phyloP scores from a whole-genome alignment of 2,113 vertebrate species.

The Sinocyclocheilus anophthalmus region DNA sequence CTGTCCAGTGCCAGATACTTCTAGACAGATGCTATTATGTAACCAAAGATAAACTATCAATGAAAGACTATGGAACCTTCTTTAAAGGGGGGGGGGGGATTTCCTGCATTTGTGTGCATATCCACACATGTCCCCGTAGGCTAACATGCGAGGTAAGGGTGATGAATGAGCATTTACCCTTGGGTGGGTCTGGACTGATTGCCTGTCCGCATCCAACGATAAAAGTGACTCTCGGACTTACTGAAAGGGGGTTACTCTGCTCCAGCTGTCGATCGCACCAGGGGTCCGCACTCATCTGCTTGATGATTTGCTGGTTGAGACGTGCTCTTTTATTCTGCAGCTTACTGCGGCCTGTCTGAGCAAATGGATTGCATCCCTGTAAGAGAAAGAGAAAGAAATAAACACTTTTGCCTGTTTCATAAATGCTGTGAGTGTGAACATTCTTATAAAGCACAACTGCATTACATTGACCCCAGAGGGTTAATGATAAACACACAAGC shows the following conservation, averaged over 20 bases:
- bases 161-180: not conserved
- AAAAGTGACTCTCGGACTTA: conserved; percentile 74
- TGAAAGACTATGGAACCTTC: not conserved
- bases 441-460: conserved; percentile 3
- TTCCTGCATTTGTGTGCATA: not conserved
- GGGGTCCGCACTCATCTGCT: conserved; percentile 89
- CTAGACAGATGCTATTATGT: not conserved
- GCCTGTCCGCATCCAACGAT: too few species aligned
- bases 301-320: conserved; percentile 96
- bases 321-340: conserved; percentile 88
- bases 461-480: not conserved
- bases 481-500: not conserved
- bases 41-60: not conserved
- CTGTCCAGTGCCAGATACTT: not conserved
- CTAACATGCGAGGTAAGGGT: not conserved
- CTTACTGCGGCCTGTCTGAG: conserved; percentile 93
- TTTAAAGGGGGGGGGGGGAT: not conserved
- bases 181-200: too few species aligned
- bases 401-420: not conserved
- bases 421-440: not conserved
- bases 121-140: not conserved
- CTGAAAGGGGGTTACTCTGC: conserved; percentile 97
- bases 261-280: conserved; percentile 92
- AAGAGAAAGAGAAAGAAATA: not conserved
- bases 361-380: conserved; percentile 91